These are phyloP conservation scores for Drosophila mettleri DNA, from an alignment of 2,888 invertebrate species.

Conservation along the genomic window DNA sequence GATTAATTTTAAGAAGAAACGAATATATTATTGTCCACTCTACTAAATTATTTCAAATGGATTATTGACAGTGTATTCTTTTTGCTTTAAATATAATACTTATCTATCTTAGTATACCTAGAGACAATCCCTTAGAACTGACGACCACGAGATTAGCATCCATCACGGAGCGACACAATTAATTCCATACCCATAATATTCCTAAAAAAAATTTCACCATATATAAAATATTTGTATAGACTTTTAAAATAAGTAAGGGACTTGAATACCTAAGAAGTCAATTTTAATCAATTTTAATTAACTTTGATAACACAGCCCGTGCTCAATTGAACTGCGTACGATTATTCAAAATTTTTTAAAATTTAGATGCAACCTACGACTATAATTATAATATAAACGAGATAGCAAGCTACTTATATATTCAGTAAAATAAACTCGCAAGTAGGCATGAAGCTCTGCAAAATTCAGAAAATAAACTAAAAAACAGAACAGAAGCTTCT, in stretches of 20 bases:
- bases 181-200: constrained; percentile 38
- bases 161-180: constrained; percentile 37
- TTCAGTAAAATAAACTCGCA: no score
- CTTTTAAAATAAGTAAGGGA: constrained; percentile 21
- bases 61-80: no score
- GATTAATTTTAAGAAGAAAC: no score
- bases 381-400: no score
- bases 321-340: constrained; percentile 49
- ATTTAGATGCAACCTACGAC: no score
- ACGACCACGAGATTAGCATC: constrained; percentile 49
- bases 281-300: no score
- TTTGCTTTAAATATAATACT: constrained; percentile 17
- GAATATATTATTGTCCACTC: no score
- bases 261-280: constrained; percentile 9
- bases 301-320: not conserved
- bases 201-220: not conserved
- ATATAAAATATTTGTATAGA: constrained; percentile 33
- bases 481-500: not conserved
- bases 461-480: not conserved
- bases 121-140: constrained; percentile 9
- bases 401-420: no score
- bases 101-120: constrained; percentile 13
- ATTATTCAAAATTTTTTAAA: no score
- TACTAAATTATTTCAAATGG: no score
- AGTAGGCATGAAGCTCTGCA: no score